Conservation (phyloP, 2,888 invertebrate genomes). For the Orchestes rusci region DNA sequence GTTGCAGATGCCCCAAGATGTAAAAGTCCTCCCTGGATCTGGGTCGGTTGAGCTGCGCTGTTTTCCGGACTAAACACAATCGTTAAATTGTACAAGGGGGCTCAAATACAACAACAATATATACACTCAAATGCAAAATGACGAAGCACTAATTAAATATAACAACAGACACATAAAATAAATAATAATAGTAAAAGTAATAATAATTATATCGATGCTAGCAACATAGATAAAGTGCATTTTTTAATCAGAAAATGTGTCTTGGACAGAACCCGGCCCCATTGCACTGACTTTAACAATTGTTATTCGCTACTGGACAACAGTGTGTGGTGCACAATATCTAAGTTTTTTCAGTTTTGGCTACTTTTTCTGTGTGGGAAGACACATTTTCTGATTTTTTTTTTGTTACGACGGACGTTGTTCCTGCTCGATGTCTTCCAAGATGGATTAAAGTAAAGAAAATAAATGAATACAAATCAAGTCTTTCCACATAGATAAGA, state of each 20-base stretch:
- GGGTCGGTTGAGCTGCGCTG: constrained; percentile 40
- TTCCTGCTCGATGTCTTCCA: constrained; percentile 16
- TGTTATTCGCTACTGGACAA: constrained; percentile 37
- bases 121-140: constrained; percentile 20
- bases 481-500: constrained; percentile 76
- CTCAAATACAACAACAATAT: constrained; percentile 24
- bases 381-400: constrained; percentile 76
- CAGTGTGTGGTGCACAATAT: constrained; percentile 53
- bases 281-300: constrained; percentile 42
- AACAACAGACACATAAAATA: constrained; percentile 26
- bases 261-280: constrained; percentile 39
- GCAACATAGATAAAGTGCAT: constrained; percentile 29
- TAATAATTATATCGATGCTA: no score
- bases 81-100: constrained; percentile 44
- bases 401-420: background rate
- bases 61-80: constrained; percentile 48
- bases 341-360: constrained; percentile 46
- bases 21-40: constrained; percentile 42
- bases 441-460: constrained; percentile 10
- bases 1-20: constrained; percentile 50
- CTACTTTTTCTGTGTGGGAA: constrained; percentile 60
- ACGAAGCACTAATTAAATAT: constrained; percentile 10
- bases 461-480: constrained; percentile 45
- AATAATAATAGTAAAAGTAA: constrained; percentile 21
- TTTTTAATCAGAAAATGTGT: constrained; percentile 62